A percentile compares a stretch with the other conserved stretches of the same genome.
Conservation (phyloP, 2,113 vertebrate species). For the Hippolais icterina region DNA sequence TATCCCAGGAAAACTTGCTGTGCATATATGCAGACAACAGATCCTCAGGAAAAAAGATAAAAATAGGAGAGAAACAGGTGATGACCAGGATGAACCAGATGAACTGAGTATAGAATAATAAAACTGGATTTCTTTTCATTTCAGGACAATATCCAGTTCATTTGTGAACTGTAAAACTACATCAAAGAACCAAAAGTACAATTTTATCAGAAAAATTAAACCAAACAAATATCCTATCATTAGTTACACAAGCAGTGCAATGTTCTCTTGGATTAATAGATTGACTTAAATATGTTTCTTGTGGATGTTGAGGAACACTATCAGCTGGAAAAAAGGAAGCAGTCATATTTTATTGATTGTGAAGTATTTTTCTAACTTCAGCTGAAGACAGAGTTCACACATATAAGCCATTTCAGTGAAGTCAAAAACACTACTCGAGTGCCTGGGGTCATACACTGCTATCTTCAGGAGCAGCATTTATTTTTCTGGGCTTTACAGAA, state of each 20-base stretch:
- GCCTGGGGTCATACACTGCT: background rate
- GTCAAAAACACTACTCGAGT: background rate
- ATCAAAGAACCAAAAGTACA: background rate
- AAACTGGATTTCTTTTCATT: background rate
- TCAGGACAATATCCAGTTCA: background rate
- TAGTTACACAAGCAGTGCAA: background rate
- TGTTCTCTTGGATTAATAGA: background rate
- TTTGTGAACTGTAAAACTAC: background rate
- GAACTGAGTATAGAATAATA: background rate
- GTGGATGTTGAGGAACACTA: background rate
- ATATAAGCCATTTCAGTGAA: background rate
- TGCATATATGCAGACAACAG: background rate
- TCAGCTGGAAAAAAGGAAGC: background rate
- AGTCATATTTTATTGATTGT: background rate
- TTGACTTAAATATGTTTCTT: background rate
- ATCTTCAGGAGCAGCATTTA: background rate
- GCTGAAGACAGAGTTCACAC: background rate
- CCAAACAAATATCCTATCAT: background rate
- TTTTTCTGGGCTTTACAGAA: background rate
- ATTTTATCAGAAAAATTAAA: background rate
- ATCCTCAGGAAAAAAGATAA: background rate
- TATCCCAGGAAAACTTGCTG: background rate
- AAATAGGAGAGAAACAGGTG: background rate
- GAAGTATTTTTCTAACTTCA: background rate
- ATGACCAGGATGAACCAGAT: background rate